A percentile compares a stretch with the other conserved stretches of the same genome.
Conservation (phyloP, 2,888 invertebrate genomes). For the Hirtodrosophila alboralis region DNA sequence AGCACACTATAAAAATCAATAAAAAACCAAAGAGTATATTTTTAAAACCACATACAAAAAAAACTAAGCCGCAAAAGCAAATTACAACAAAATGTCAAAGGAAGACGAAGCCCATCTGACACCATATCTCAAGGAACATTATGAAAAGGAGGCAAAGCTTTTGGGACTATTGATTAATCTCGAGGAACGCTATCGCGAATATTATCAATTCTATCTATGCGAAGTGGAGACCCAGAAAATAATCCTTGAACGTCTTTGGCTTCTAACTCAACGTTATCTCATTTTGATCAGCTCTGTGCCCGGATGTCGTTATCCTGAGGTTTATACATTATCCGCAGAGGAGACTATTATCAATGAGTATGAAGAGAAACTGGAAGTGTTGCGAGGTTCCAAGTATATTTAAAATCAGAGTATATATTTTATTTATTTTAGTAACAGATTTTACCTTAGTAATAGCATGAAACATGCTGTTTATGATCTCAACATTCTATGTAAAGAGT, state of each 20-base stretch:
- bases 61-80: not conserved
- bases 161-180: constrained; percentile 59
- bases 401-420: too few species aligned
- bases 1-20: not conserved
- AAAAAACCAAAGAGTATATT: not conserved
- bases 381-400: constrained; percentile 70
- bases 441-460: constrained; percentile 47
- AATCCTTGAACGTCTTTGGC: constrained; percentile 74
- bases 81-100: constrained; percentile 4
- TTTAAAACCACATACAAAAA: constrained; percentile 5
- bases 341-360: constrained; percentile 76
- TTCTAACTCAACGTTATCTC: constrained; percentile 77
- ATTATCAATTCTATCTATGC: constrained; percentile 51
- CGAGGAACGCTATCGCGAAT: constrained; percentile 60
- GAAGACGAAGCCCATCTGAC: constrained; percentile 58
- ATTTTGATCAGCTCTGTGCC: constrained; percentile 70
- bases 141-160: constrained; percentile 61
- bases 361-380: constrained; percentile 66
- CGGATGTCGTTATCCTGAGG: constrained; percentile 73
- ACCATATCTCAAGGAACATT: constrained; percentile 50
- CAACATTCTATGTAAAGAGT: constrained; percentile 50
- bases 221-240: constrained; percentile 69
- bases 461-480: constrained; percentile 46
- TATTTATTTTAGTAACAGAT: too few species aligned
- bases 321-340: constrained; percentile 72